Percentiles rank a stretch among this genome's conserved stretches.
These are phyloP conservation scores for Catharus bicknelli DNA, from an alignment of 2,113 vertebrate genomes.

Conservation along the genomic window DNA sequence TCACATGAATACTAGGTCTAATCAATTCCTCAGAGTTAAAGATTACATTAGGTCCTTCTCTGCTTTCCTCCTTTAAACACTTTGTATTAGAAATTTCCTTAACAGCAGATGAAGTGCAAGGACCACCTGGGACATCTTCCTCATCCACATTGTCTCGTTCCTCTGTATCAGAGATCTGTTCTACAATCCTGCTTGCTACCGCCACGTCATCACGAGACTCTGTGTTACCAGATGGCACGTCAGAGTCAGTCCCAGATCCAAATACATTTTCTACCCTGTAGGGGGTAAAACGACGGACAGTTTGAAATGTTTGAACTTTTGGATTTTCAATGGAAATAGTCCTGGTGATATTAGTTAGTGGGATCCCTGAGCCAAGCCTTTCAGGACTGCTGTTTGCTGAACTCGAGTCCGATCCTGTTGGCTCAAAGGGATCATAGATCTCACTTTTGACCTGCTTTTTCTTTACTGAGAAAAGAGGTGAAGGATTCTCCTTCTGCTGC, in stretches of 20 bases:
- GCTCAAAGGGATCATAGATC: conserved; percentile 95
- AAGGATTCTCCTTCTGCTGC: conserved; percentile 71
- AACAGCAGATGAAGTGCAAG: conserved; percentile 40
- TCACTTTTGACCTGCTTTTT: conserved; percentile 81
- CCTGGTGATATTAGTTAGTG: conserved; percentile 72
- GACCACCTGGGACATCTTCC: background rate
- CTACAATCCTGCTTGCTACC: conserved; percentile 40
- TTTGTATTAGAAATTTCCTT: conserved; percentile 12
- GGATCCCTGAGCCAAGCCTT: conserved; percentile 53
- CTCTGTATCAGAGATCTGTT: conserved; percentile 55
- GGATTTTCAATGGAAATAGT: conserved; percentile 77
- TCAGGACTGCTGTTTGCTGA: conserved; percentile 79
- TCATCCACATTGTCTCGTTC: conserved; percentile 19
- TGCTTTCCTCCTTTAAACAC: conserved; percentile 48
- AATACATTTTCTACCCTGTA: conserved; percentile 43
- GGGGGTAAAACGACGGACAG: conserved; percentile 77
- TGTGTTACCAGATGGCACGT: background rate
- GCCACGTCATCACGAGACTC: background rate
- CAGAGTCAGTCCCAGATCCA: conserved; percentile 41
- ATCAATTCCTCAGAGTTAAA: conserved; percentile 55
- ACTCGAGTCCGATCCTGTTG: conserved; percentile 89
- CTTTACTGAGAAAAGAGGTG: conserved; percentile 60
- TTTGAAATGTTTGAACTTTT: conserved; percentile 57
- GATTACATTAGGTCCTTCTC: conserved; percentile 49
- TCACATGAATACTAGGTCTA: conserved; percentile 54